A percentile compares a stretch with the other conserved stretches of the same genome.
Conservation (phyloP, 2,113 vertebrate species). For the Lycaon pictus region DNA sequence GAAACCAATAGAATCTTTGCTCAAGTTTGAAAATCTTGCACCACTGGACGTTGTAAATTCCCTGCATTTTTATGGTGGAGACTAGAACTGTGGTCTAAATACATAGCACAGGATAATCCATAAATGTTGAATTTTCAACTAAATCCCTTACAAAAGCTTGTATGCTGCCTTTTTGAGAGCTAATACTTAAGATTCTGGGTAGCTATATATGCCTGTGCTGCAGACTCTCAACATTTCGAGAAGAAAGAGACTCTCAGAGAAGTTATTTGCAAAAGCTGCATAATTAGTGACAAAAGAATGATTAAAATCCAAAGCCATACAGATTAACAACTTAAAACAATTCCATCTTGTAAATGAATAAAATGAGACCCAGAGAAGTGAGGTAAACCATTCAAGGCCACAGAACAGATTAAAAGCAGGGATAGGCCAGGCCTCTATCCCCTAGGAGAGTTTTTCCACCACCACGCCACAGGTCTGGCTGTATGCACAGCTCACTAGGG, state of each 20-base stretch:
- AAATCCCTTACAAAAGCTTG: neutral
- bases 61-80: accelerated
- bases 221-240: neutral
- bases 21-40: neutral
- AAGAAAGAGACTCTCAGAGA: neutral
- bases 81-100: neutral
- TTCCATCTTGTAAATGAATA: neutral
- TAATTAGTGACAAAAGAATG: neutral
- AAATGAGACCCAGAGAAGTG: neutral
- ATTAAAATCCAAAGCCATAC: neutral
- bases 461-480: neutral
- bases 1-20: neutral
- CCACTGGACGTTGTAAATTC: neutral
- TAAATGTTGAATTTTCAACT: neutral
- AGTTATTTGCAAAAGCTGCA: neutral
- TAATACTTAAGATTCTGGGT: neutral
- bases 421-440: neutral
- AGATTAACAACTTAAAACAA: neutral
- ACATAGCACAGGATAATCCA: neutral
- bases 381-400: neutral
- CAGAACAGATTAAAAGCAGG: neutral
- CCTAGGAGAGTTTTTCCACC: neutral
- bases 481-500: neutral
- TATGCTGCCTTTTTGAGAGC: neutral
- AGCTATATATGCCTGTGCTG: neutral